Base-by-base conservation (phyloP, 2,888 invertebrate genomes). In the Ochropacha duplaris region DNA sequence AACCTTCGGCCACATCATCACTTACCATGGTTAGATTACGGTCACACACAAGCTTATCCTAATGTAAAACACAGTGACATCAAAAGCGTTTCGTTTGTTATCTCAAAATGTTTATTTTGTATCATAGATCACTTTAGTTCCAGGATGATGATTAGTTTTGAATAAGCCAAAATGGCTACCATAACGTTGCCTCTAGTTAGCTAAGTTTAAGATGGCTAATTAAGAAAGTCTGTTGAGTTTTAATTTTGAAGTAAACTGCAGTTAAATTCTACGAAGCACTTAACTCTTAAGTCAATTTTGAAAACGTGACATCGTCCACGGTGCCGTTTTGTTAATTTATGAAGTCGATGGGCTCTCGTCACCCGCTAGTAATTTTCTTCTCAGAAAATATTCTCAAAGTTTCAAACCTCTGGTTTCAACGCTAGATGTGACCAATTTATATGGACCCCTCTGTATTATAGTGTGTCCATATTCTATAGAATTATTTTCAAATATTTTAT, bases 361-460 rank as follows among this genome's bases (percentile, higher is more conserved):
- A 74, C 68, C 72, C 70, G 61, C 58, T 57, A 61, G 76, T 75
- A 74, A 79, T 71, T 76, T 73, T 60, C 69, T 72, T 65, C 65
- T 60, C 61, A 69, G 73, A 71, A 31, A 31, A 79, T 79, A 74
- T 77, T 72, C 68, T 71, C 67, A 60, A 68, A 72, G 72, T 72
- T 72, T 63, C 57, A 62, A 71, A 71, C 68, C 68, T 67, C 64
- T 62, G 28, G 65, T 61, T 57, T 61, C 60, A 59, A 61, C 60
- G 63, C 19, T 44, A 61, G 60, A 71, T 64, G 56, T 65, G 65
- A 60, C 69, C 67, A 65, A 57, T 62, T 61, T 57, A 60, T 50
- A 39, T 49, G 71, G 70, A 68, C 62, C 65, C 67, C 50, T 55
- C 22, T 44, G 56, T 51, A 28, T 26, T 22, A 57, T 71, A 69